Evolutionary conservation across 2,797 vertebrate species (phyloP), one percentile per base, ranked within the genome.

Genomic region (Sebastes baramenuke): DNA sequence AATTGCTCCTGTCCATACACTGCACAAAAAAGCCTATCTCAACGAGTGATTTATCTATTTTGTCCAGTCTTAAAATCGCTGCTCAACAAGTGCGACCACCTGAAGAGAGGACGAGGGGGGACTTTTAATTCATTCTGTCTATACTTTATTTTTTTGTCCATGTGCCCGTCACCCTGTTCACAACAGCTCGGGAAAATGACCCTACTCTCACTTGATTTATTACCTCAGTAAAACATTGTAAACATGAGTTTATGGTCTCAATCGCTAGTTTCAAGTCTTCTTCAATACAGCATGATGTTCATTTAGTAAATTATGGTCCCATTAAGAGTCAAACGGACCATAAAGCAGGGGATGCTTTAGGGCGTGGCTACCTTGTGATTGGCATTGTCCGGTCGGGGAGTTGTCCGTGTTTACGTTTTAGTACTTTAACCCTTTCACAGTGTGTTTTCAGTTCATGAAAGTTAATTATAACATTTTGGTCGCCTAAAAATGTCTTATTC

Each of bases 1-100:
- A 87, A 88, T 88, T 72, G 73, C 54, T 91, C 68, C 79, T 77
- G 55, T 87, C 79, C 69, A 52, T 80, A 76, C 67, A 67, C 38
- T 32, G 27, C 59, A 61, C 24, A 76, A 80, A 30, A 46, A 54
- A 54, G 7, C n/a, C 52, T 54, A 52, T 72, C 60, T 76, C 69
- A 54, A 30, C 14, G 6, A 68, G 16, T 73, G 72, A 66, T 85
- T 89, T 81, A 68, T 82, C 61, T 69, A 54, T 87, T 77, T 78
- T 18, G 77, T 77, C 30, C 61, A 27, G 69, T 32, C 52, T 38
- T 56, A 32, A 78, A 81, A 79, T 27, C 10, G 18, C 73, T 58
- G 58, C 65, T 72, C 73, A 54, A 68, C 34, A 67, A 80, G 75
- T 61, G 77, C 29, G 85, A 70, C 55, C 67, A 64, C 69, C 81